Base-by-base conservation (phyloP, 2,113 vertebrate genomes). In the Epinephelus fuscoguttatus region DNA sequence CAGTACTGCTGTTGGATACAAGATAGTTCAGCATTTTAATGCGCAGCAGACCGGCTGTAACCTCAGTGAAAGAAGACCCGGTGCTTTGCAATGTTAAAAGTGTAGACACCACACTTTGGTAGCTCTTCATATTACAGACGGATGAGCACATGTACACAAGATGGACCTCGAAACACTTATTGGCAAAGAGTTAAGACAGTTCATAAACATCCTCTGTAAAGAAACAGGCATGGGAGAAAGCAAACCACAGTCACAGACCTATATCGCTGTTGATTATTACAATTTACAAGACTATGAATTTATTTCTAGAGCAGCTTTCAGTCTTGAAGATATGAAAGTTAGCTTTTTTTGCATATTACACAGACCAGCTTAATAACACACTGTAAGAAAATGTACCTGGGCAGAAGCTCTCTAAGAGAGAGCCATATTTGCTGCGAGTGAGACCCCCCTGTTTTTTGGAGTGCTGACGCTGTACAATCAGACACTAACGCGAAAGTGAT, bases 321-420 rank as follows among this genome's bases (percentile, higher is more conserved):
- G n/a, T 80, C 19, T 33, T 53, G 14, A 78, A 19, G 6, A 42
- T 12, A 17, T 74, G 7, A 64, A 25, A 40, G 52, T 37, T 18
- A 27, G 4, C 1, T 45, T 60, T 75, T 52, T 75, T 52, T 68
- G n/a, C 23, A 25, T 37, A 60, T 60, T 25, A 74, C 27, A 75
- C 1, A 3, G 9, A 76, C 23, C 6, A 27, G 13, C 30, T 55
- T 53, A 30, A n/a, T 18, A n/a, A 40, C 27, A 9, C 6, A 9
- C 6, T 27, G n/a, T 55, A 33, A 69, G 11, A 80, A 74, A 47
- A 59, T 88, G 88, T 89, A 90, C 85, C 89, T 74, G 56, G n/a
- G n/a, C 23, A 50, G 64, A 7, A 55, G 56, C 47, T 64, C 53
- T 80, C 18, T 10, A 42, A 25, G 8, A 6, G 21, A 50, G 14